Evolutionary conservation across 2,113 vertebrate species (phyloP).

Genomic region (Odocoileus hemionus): DNA sequence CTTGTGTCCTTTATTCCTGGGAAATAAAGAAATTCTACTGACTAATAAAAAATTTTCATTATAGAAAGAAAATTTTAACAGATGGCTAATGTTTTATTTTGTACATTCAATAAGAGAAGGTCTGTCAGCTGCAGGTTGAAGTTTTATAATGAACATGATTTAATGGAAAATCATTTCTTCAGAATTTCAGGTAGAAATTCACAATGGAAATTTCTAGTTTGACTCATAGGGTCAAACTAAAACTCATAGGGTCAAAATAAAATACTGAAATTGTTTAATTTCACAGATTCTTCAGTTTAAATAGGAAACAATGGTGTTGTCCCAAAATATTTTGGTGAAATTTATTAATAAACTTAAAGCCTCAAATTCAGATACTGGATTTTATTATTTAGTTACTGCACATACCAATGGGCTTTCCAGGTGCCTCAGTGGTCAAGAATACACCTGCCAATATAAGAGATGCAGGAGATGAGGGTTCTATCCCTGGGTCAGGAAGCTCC

Average conservation of each 20-base stretch:
- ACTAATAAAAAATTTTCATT: slow-evolving; percentile 74
- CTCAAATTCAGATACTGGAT: not conserved
- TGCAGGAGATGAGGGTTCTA: not conserved
- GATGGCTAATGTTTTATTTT: slow-evolving; percentile 65
- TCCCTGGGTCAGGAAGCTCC: not conserved
- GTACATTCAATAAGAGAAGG: not conserved
- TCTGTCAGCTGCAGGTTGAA: not conserved
- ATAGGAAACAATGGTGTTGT: not conserved
- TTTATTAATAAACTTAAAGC: not conserved
- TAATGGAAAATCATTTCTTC: slow-evolving; percentile 5
- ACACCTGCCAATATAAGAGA: not conserved
- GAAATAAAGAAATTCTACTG: slow-evolving; percentile 56
- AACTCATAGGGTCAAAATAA: not conserved
- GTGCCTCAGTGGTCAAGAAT: not conserved
- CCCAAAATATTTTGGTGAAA: not conserved
- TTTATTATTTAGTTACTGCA: not conserved
- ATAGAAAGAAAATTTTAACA: slow-evolving; percentile 56
- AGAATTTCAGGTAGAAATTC: not conserved
- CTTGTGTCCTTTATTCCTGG: slow-evolving; percentile 69
- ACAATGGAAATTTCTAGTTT: not conserved
- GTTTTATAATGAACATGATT: slow-evolving; percentile 12
- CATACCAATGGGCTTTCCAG: not conserved
- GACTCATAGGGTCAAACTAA: not conserved
- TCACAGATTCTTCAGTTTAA: not conserved
- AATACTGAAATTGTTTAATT: not conserved